These are phyloP conservation scores for Chlorodrepanis virens DNA, from an alignment of 2,113 vertebrate genomes.

Conservation along the genomic window DNA sequence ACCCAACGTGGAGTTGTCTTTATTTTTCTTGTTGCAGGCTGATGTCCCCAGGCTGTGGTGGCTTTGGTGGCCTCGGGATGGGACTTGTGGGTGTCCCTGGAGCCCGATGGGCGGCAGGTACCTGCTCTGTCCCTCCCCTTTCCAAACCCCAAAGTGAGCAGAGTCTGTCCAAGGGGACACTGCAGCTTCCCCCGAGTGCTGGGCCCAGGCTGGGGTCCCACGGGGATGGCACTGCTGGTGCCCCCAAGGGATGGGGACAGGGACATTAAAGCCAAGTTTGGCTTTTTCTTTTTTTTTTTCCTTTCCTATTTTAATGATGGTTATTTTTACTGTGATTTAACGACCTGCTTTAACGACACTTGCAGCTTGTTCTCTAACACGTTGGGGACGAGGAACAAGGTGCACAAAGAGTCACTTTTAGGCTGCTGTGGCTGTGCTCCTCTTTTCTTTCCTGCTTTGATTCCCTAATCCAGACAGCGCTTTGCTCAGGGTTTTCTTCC, in stretches of 20 bases:
- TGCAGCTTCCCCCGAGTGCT: rapidly evolving
- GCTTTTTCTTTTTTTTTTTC: not conserved
- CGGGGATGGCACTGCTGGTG: not conserved
- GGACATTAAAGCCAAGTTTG: not conserved
- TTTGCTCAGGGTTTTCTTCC: constrained; percentile 65
- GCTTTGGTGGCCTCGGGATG: not conserved
- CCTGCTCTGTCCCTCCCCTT: not conserved
- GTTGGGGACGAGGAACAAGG: not conserved
- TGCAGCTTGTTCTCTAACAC: not conserved
- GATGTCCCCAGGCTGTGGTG: not conserved
- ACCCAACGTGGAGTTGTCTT: not conserved
- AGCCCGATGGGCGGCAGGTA: not conserved
- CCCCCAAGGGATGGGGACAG: not conserved
- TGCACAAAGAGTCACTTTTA: not conserved
- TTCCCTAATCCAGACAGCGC: not conserved
- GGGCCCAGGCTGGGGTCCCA: not conserved
- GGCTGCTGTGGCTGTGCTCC: not conserved
- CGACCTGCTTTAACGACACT: not conserved
- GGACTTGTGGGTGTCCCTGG: not conserved
- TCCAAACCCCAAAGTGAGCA: not conserved
- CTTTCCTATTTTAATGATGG: not conserved
- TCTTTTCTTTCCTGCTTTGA: not conserved
- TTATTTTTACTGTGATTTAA: constrained; percentile 18
- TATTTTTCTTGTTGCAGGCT: not conserved
- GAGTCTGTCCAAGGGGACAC: rapidly evolving